A percentile compares a stretch with the other conserved stretches of the same genome.
phyloP scores from a whole-genome alignment of 2,888 invertebrate genomes.

The Myathropa florea region DNA sequence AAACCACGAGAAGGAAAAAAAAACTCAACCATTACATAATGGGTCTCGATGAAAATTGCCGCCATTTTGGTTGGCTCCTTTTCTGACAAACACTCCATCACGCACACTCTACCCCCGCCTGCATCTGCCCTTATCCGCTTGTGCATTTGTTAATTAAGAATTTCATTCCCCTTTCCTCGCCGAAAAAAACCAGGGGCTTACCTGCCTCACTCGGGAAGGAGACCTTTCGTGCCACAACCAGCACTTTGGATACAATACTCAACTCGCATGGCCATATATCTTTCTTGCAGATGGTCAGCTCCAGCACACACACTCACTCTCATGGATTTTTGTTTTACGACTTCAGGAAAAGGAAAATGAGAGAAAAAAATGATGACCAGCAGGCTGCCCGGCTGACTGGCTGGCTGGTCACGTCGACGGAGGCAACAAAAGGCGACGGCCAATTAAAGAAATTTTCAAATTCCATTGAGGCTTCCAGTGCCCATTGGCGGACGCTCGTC shows the following conservation, averaged over 20 bases:
- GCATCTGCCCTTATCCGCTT: conserved; percentile 12
- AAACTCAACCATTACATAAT: conserved; percentile 9
- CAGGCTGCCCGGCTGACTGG: conserved; percentile 57
- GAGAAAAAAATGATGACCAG: conserved; percentile 58
- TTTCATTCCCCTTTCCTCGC: conserved; percentile 9
- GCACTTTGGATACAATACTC: conserved; percentile 21
- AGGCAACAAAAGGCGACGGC: conserved; percentile 62
- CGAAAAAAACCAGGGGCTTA: not conserved
- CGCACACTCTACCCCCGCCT: not conserved
- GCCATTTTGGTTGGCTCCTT: conserved; percentile 26
- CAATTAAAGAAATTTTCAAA: conserved; percentile 63
- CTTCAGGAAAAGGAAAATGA: not conserved
- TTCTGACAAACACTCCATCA: not conserved
- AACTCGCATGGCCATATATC: conserved; percentile 52
- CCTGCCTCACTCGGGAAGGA: not conserved
- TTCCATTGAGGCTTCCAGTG: conserved; percentile 40
- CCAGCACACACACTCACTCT: conserved; percentile 16
- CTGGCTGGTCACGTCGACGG: conserved; percentile 41
- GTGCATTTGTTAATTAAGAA: conserved; percentile 56
- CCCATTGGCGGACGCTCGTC: conserved; percentile 36
- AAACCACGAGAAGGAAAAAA: conserved; percentile 11
- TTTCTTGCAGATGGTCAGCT: conserved; percentile 33
- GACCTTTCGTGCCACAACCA: conserved; percentile 36
- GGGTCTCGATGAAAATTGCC: conserved; percentile 22
- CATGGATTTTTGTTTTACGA: conserved; percentile 31